Evolutionary conservation across 2,888 invertebrate species (phyloP).

Genomic region (Tanypteryx hageni): DNA sequence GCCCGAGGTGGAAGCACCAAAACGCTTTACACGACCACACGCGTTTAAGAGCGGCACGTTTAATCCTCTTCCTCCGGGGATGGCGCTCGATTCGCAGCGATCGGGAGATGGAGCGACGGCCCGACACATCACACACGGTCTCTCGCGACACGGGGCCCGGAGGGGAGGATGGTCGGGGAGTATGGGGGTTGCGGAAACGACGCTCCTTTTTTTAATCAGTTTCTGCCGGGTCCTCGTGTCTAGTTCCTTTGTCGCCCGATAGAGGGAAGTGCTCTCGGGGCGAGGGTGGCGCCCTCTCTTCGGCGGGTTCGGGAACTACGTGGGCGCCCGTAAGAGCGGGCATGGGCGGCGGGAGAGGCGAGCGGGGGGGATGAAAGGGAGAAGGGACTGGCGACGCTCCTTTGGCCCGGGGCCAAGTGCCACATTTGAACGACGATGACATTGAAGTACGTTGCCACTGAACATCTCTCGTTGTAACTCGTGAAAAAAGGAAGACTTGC

Average conservation of each 20-base stretch:
- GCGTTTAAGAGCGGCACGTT: background rate
- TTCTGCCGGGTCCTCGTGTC: background rate
- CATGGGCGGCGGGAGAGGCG: background rate
- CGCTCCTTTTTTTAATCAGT: background rate
- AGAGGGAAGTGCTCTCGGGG: slow-evolving; percentile 14
- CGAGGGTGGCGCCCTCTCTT: background rate
- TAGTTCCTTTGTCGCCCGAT: background rate
- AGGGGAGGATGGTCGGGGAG: slow-evolving; percentile 13
- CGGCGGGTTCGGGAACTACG: slow-evolving; percentile 2
- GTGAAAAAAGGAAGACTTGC: background rate
- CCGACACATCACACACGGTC: slow-evolving; percentile 36
- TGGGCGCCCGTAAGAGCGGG: background rate
- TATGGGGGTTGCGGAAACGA: background rate
- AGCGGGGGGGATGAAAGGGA: background rate
- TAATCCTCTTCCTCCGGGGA: background rate
- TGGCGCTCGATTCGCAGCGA: background rate
- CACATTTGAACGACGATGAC: background rate
- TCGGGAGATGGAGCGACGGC: background rate
- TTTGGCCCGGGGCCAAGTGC: background rate
- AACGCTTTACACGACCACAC: too few species aligned
- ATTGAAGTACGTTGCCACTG: background rate
- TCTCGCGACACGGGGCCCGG: slow-evolving; percentile 9
- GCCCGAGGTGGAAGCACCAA: background rate
- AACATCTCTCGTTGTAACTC: background rate
- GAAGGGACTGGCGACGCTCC: background rate